Evolutionary conservation across 2,888 invertebrate species (phyloP), one percentile per base, ranked within the genome.

Genomic region (Hymenopus coronatus): DNA sequence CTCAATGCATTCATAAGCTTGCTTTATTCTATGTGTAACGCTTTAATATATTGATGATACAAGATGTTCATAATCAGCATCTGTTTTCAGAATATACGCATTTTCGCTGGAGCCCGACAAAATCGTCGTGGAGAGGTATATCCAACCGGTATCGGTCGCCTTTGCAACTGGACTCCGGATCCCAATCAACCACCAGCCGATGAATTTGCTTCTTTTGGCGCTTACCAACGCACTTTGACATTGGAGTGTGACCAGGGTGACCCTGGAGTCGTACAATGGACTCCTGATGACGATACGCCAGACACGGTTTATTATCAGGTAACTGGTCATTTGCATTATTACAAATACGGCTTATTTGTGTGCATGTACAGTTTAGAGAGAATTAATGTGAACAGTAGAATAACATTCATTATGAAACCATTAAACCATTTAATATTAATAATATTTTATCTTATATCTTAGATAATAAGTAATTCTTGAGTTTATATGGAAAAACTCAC

Each of bases 241-340:
- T 94, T 98, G 2, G 95, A 96, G 91, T 98, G 98, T 92, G 98
- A 98, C 92, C 94, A 94, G 89, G 98, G 98, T 6, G 96, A 96
- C 91, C 97, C 98, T 0, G 98, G 97, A 15, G 94, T 98, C 83
- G 95, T 98, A 82, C 96, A 96, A 90, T 98, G 98, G 97, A 97
- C 96, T 0, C 98, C 98, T 0, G 97, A 98, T 93, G 93, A 94
- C 89, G 95, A 96, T 91, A 98, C 98, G 0, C 98, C 98, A 0
- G 97, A 98, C 92, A 97, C 97, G 12, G 97, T 98, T 82, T 98
- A 98, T 93, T 98, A 98, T 93, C 98, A 97, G 95, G 97, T 97
- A 93, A 91, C 88, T 86, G 6, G 40, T 40, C 9, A 9, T 12
- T 40, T 82, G n/a, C 40, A 83, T 46, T 83, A 88, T 70, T 81